Evolutionary conservation across 2,113 vertebrate species (phyloP), one percentile per base, ranked within the genome.

Genomic region (Trogon surrucura): DNA sequence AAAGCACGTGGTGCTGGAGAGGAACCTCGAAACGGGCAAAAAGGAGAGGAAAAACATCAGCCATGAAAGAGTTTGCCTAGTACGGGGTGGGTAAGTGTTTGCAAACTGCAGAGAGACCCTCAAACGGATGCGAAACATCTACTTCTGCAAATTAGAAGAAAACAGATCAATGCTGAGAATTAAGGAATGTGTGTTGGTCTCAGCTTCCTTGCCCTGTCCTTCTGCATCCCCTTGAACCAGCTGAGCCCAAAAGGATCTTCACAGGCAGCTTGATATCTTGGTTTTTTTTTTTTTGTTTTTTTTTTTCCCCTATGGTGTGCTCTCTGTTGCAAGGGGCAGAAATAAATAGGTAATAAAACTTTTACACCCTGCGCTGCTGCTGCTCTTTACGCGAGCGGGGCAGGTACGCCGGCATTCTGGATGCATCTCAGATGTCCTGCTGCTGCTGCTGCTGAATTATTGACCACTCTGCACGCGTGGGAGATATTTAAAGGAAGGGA

Each of bases 361-460:
- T 75, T 80, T 56, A 22, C 53, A 16, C 19, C 90, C 51, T 84
- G 88, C 20, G 22, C 58, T 34, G 47, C 2, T 38, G 50, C 21
- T 85, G 85, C 72, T 97, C 74, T 91, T 95, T 91, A 94, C 64
- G 95, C 82, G 73, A 58, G 61, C 80, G 3, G 38, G 57, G 41
- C 20, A 34, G 54, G 26, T 22, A 56, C 5, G 1, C 50, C 51
- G 10, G 64, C 85, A 27, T 27, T 17, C 34, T 58, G 64, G 85
- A 18, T 27, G 3, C 66, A 74, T 13, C 82, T 88, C 72, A 64
- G 72, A 88, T 91, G 88, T 94, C 93, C 93, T 96, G 89, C 81
- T 94, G 69, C 90, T 79, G 90, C 38, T 47, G 80, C 88, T 89
- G 88, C 92, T 94, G 1, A 91, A 95, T 96, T 91, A 96, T 96